These are phyloP conservation scores for Aromia moschata DNA, from an alignment of 2,888 invertebrate genomes.

Conservation along the genomic window DNA sequence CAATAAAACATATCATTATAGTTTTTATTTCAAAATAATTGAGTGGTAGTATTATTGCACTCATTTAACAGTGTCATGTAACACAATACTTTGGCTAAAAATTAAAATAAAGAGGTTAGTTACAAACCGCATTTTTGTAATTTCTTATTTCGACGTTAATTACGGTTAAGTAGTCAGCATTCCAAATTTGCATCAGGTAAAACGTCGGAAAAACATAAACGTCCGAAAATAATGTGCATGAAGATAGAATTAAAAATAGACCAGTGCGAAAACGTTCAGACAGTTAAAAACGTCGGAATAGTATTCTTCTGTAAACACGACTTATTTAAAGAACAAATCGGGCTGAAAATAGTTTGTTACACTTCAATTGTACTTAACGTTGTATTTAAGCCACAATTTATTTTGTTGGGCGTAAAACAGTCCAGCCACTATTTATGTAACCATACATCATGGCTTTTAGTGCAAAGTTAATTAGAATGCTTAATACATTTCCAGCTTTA, in stretches of 20 bases:
- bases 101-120: no score
- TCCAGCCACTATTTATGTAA: slow-evolving; percentile 16
- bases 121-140: no score
- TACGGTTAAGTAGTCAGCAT: no score
- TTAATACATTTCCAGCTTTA: slow-evolving; percentile 8
- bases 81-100: no score
- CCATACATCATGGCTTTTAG: slow-evolving; percentile 15
- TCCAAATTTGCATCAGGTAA: neutral
- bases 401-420: slow-evolving; percentile 15
- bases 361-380: slow-evolving; percentile 30
- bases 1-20: no score
- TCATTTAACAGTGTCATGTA: no score
- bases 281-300: slow-evolving; percentile 19
- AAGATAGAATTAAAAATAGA: slow-evolving; percentile 11
- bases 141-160: no score
- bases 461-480: slow-evolving; percentile 17
- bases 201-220: neutral
- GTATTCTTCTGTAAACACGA: slow-evolving; percentile 26
- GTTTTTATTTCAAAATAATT: no score
- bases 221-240: neutral
- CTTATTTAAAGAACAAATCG: slow-evolving; percentile 31
- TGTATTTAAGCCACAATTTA: slow-evolving; percentile 20
- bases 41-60: no score
- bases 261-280: slow-evolving; percentile 22
- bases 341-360: slow-evolving; percentile 27